phyloP scores from a whole-genome alignment of 2,888 invertebrate species.

The Agrotis clavis region DNA sequence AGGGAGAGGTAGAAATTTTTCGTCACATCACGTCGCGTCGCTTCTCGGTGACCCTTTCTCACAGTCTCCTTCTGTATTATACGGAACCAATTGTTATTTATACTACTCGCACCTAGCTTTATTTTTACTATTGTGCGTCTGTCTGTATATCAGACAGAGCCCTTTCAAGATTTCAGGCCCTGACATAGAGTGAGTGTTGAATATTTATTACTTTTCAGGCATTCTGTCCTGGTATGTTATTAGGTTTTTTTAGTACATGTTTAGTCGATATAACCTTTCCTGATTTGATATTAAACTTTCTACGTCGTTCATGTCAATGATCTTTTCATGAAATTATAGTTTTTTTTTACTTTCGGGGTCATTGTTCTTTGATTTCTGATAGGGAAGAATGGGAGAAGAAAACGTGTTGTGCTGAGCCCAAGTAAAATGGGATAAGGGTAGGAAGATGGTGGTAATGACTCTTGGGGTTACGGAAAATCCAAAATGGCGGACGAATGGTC shows the following conservation, averaged over 20 bases:
- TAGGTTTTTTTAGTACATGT: background rate
- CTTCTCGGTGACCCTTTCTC: too few relatives aligned
- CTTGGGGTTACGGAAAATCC: too few relatives aligned
- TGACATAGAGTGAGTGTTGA: constrained; percentile 15
- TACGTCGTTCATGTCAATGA: background rate
- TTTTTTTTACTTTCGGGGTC: background rate
- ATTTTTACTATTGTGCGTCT: constrained; percentile 17
- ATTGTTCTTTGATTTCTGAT: too few relatives aligned
- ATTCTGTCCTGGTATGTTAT: constrained; percentile 1
- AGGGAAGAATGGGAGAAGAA: too few relatives aligned
- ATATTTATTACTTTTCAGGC: constrained; percentile 30
- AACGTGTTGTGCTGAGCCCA: too few relatives aligned
- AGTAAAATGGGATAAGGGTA: too few relatives aligned
- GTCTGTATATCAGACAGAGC: constrained; percentile 24
- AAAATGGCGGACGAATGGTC: too few relatives aligned
- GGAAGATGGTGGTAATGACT: too few relatives aligned
- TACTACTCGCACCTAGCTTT: background rate
- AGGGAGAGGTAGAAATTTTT: too few relatives aligned
- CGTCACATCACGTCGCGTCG: too few relatives aligned
- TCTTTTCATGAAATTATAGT: background rate
- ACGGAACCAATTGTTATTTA: constrained; percentile 10
- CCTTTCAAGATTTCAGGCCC: constrained; percentile 22
- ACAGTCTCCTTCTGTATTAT: background rate
- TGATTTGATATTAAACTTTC: background rate
- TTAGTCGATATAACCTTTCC: background rate